Conservation (phyloP, 2,113 vertebrate genomes). For the Rhinoderma darwinii region DNA sequence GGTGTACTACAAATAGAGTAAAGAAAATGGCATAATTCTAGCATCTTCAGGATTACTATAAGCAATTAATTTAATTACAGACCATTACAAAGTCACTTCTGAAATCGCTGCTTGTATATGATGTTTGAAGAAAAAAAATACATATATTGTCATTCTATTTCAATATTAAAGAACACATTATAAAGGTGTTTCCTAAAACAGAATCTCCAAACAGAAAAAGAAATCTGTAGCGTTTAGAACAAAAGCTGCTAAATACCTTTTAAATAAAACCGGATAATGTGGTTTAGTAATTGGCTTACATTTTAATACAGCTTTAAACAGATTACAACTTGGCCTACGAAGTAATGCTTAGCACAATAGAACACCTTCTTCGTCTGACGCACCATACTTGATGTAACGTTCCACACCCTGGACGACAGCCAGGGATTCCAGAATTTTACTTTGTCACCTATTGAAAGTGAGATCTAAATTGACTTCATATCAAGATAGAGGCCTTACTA, state of each 20-base stretch:
- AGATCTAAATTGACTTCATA: too few species aligned
- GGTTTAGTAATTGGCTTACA: constrained; percentile 70
- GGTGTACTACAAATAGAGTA: too few species aligned
- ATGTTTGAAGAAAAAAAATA: not conserved
- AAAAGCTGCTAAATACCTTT: constrained; percentile 65
- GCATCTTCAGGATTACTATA: not conserved
- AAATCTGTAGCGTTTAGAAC: constrained; percentile 42
- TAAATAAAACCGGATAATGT: constrained; percentile 67
- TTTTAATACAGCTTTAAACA: constrained; percentile 70
- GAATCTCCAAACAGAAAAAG: not conserved
- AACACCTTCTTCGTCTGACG: not conserved
- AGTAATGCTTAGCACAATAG: constrained; percentile 50
- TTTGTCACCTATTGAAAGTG: not conserved
- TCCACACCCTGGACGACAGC: not conserved
- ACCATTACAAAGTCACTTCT: not conserved
- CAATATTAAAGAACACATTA: not conserved
- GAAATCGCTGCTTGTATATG: not conserved
- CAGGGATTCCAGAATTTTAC: not conserved
- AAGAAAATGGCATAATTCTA: not conserved
- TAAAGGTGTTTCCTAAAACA: not conserved
- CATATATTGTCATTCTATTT: too few species aligned
- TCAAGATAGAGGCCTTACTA: too few species aligned
- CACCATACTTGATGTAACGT: not conserved
- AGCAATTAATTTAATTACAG: not conserved
- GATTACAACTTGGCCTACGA: constrained; percentile 61